phyloP scores from a whole-genome alignment of 2,113 vertebrate species.

The Salvelinus sp. region DNA sequence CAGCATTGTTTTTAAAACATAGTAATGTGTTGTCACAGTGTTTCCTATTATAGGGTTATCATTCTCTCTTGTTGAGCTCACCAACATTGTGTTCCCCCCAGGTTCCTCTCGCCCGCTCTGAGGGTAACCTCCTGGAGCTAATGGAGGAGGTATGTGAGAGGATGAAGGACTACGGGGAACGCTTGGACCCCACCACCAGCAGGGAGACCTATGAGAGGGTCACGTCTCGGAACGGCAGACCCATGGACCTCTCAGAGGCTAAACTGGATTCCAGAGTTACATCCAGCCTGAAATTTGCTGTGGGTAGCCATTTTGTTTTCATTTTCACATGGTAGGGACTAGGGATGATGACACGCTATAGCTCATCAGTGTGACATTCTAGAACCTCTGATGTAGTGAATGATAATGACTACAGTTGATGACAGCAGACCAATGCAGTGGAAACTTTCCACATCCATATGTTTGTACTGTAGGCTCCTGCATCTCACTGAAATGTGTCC shows the following conservation, averaged over 20 bases:
- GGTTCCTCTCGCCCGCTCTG: constrained; percentile 90
- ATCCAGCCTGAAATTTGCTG: constrained; percentile 86
- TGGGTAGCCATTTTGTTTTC: constrained; percentile 59
- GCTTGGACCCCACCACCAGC: constrained; percentile 72
- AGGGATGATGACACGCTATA: no score
- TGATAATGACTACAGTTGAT: background rate
- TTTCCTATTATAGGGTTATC: background rate
- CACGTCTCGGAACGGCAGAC: constrained; percentile 78
- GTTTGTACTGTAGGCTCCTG: no score
- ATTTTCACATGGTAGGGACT: no score
- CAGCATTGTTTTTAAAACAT: no score
- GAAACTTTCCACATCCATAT: no score
- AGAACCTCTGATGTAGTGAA: background rate
- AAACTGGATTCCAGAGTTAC: constrained; percentile 83
- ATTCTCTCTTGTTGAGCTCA: background rate
- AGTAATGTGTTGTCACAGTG: no score
- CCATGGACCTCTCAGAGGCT: constrained; percentile 82
- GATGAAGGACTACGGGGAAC: constrained; percentile 92
- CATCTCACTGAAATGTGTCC: no score
- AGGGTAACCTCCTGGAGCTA: constrained; percentile 90
- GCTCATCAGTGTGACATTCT: no score
- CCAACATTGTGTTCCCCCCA: constrained; percentile 38
- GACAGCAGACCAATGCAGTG: no score
- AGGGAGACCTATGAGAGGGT: constrained; percentile 85
- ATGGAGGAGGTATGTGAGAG: constrained; percentile 91